Evolutionary conservation across 2,888 invertebrate genomes (phyloP), one percentile per base, ranked within the genome.

Genomic region (Dioctria rufipes): DNA sequence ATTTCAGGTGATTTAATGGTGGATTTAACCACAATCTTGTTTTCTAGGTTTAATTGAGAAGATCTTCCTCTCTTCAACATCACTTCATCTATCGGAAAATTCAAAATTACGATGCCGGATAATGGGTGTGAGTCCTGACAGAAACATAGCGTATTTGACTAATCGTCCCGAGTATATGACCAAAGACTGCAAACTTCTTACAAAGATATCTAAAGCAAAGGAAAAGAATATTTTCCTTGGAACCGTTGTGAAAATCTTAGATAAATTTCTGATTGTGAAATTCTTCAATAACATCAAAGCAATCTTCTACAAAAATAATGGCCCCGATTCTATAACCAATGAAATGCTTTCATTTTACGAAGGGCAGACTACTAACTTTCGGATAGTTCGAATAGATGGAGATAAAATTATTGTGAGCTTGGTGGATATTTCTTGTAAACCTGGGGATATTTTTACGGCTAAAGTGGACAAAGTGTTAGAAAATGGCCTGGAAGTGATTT

Each of bases 121-220:
- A 4, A 87, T 94, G 49, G 87, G 87, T 0, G 85, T 91, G 3
- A 91, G 91, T 83, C 81, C 85, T 0, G 89, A 86, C 0, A 90
- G 88, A 25, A 90, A 90, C 40, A 89, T 89, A 3, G 87, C 93
- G 2, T 87, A 92, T 75, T 89, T 95, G 37, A 94, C 95, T 0
- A 88, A 94, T 85, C 94, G 94, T 84, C 91, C 91, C 3, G 92
- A 92, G 3, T 90, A 95, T 8, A 86, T 95, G 81, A 87, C 91
- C 0, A 90, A 91, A 0, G 89, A 91, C 0, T 85, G 91, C 2
- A 90, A 90, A 13, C 87, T 92, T 49, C 87, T 95, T 4, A 87
- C 85, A 1, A 88, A 89, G 2, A 89, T 92, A 67, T 86, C 90
- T 0, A 87, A 92, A 6, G 92, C 91, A 0, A 86, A 89, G 58